Base-by-base conservation (phyloP, 2,797 vertebrate genomes). In the Peromyscus eremicus region DNA sequence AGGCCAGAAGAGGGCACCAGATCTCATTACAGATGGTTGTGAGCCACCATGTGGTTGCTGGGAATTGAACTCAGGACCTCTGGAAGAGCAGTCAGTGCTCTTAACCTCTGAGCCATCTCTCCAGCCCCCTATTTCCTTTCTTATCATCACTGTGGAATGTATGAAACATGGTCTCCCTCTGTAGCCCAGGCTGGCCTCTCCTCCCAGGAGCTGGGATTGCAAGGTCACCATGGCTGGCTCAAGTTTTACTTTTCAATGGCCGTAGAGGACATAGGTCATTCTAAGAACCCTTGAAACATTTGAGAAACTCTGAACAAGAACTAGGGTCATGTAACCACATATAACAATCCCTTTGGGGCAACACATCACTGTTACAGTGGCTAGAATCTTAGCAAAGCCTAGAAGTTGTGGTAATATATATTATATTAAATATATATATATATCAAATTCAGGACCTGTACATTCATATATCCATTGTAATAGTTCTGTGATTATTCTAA, bases 231-330 rank as follows among this genome's bases (percentile, higher is more conserved):
- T 3, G 4, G 23, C 9, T 11, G 40, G 43, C 32, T 70, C 25
- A 43, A 62, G 52, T 57, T 96, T 95, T 64, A 62, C 43, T 81
- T 96, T 92, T 86, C 34, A 79, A 73, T 68, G 25, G 23, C 77
- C 4, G 29, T 21, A 62, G 32, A 62, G 12, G 32, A 32, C 76
- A 90, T 32, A 49, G 6, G 11, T 71, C 93, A 94, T 85, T 66
- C 76, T 37, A 57, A 68, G 62, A 86, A 75, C 25, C 6, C 34
- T 81, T 16, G 0, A 62, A 64, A 89, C 52, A 83, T 60, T 77
- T 80, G 89, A 81, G 80, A 97, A 88, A 92, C 52, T 85, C 0
- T 66, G 49, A 66, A 62, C 19, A 77, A 83, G 88, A 94, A 64
- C 62, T 27, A 86, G 79, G 89, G 32, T 57, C 37, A 52, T 10